Evolutionary conservation across 2,888 invertebrate genomes (phyloP).

Genomic region (Drosophila meridionalis): DNA sequence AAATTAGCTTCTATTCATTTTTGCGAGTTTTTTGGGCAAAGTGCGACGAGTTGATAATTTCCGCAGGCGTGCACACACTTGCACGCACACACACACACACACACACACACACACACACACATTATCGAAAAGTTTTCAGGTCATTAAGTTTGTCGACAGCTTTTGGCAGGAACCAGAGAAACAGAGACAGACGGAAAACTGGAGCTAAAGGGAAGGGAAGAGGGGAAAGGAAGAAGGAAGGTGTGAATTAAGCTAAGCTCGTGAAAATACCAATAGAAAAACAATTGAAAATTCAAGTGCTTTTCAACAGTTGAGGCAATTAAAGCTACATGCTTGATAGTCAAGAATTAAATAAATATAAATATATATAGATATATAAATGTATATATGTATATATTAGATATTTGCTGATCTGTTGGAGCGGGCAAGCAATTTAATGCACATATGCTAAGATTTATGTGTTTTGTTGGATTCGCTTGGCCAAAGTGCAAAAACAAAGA

Average conservation of each 20-base stretch:
- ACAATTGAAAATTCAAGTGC: constrained; percentile 69
- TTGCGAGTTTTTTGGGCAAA: constrained; percentile 30
- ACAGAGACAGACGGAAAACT: constrained; percentile 24
- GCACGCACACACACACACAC: constrained; percentile 37
- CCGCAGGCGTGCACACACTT: constrained; percentile 51
- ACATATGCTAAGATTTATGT: constrained; percentile 79
- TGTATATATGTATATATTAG: constrained; percentile 3
- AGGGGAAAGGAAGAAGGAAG: constrained; percentile 8
- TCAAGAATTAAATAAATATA: constrained; percentile 15
- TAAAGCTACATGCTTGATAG: constrained; percentile 46
- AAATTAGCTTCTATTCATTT: constrained; percentile 69
- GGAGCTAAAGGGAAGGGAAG: constrained; percentile 4
- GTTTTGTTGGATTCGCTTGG: constrained; percentile 70
- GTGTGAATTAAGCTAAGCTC: constrained; percentile 53
- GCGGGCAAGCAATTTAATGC: constrained; percentile 64
- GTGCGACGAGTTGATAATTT: constrained; percentile 70
- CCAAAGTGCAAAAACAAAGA: constrained; percentile 73
- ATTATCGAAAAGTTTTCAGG: constrained; percentile 85
- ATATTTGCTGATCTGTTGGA: constrained; percentile 19
- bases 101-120: constrained; percentile 39
- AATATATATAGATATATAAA: constrained; percentile 1
- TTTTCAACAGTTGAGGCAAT: constrained; percentile 43
- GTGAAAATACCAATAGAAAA: constrained; percentile 58
- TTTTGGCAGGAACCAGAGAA: constrained; percentile 40
- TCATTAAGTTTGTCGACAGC: constrained; percentile 84